Base-by-base conservation (phyloP, 2,797 vertebrate genomes). In the Hephaestus fuliginosus region DNA sequence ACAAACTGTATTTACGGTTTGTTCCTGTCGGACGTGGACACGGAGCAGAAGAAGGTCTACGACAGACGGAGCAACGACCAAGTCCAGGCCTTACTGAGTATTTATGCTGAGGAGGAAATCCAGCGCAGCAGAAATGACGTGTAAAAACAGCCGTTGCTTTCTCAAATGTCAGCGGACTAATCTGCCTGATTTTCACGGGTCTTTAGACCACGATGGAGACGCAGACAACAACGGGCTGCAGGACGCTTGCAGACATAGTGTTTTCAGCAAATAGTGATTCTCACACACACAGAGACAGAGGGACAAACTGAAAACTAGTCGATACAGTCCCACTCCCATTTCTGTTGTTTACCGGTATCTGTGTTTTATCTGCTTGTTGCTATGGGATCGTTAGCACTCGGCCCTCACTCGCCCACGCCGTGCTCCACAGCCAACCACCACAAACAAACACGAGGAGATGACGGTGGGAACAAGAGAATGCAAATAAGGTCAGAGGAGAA, bases 301-400 rank as follows among this genome's bases (percentile, higher is more conserved):
- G 53, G 11, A 70, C 17, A 51, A 15, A 76, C 52, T 33, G 77
- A 18, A 57, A 52, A 68, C 49, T 48, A 43, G 22, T 48, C 0
- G 5, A n/a, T 53, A 48, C 28, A 8, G 57, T 76, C 57, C 7
- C 30, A 20, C 56, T 28, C 51, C 57, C 67, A 25, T 63, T 17
- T 1, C 3, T 18, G 67, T 48, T 61, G 73, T 77, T 82, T 76
- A 61, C 80, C 39, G 72, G 62, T 41, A 43, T 61, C 66, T 68
- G 56, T 68, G 74, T 55, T 18, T 64, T 41, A 36, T 62, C 64
- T 33, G 51, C 73, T 60, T 2, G 82, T 85, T 85, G 73, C 76
- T 65, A 60, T 70, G 79, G 69, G 52, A 53, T 18, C 62, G 36
- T 39, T 13, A 72, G 30, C 17, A 2, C 28, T 69, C 20, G 1